Evolutionary conservation across 2,113 vertebrate species (phyloP).

Genomic region (Athene noctua): DNA sequence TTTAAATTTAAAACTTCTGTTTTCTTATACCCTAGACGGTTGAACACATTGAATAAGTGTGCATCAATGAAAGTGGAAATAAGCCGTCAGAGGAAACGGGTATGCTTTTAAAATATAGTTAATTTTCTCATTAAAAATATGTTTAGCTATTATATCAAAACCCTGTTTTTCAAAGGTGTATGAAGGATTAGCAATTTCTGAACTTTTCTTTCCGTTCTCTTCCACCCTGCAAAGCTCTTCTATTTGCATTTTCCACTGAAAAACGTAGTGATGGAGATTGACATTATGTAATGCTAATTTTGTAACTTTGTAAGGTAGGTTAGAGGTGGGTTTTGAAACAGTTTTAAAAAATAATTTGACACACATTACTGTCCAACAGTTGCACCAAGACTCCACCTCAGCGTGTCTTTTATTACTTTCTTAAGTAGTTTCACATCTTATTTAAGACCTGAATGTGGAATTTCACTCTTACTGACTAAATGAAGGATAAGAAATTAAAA

Average conservation of each 20-base stretch:
- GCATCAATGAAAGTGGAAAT: conserved; percentile 83
- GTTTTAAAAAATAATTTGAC: not conserved
- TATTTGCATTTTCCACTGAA: not conserved
- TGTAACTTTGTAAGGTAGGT: not conserved
- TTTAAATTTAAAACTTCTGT: not conserved
- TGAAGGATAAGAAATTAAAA: not conserved
- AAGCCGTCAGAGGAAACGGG: conserved; percentile 71
- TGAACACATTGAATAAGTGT: conserved; percentile 86
- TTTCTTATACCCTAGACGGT: conserved; percentile 68
- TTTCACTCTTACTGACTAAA: not conserved
- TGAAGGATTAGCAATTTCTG: not conserved
- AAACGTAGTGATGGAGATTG: not conserved
- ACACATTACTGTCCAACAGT: not conserved
- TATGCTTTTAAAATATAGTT: conserved; percentile 55
- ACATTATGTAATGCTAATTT: not conserved
- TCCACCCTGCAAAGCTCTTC: not conserved
- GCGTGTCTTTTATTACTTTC: not conserved
- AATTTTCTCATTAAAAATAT: not conserved
- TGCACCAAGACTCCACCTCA: not conserved
- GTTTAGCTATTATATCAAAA: not conserved
- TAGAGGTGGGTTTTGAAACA: not conserved
- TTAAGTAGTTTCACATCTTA: not conserved
- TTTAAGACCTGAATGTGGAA: not conserved
- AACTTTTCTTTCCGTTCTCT: not conserved
- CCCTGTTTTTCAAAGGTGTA: not conserved